These are phyloP conservation scores for Euphydryas editha DNA, from an alignment of 2,888 invertebrate genomes.

Conservation along the genomic window DNA sequence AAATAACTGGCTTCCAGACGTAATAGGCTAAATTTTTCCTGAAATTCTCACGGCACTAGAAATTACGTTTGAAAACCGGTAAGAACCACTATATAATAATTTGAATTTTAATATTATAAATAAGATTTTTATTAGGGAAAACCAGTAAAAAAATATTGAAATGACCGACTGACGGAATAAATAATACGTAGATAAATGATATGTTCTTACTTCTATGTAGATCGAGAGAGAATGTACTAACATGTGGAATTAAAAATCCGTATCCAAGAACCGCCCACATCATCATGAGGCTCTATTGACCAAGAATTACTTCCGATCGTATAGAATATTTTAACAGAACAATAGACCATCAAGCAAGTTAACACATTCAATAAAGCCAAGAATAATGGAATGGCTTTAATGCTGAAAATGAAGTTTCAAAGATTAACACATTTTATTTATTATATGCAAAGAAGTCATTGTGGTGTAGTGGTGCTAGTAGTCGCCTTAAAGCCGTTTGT, in stretches of 20 bases:
- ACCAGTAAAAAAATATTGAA: too few species aligned
- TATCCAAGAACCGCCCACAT: conserved; percentile 67
- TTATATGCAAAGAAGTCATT: too few species aligned
- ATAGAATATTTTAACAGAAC: conserved; percentile 57
- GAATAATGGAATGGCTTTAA: conserved; percentile 61
- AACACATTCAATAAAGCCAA: conserved; percentile 60
- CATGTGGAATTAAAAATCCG: conserved; percentile 54
- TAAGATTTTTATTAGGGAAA: too few species aligned
- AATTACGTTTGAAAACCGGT: too few species aligned
- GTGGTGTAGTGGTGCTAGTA: too few species aligned
- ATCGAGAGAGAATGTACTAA: conserved; percentile 48
- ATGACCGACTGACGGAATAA: too few species aligned
- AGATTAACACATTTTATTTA: neutral
- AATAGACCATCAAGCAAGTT: conserved; percentile 61
- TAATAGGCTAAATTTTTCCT: too few species aligned
- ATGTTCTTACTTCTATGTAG: neutral
- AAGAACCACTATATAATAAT: too few species aligned
- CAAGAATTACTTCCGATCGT: conserved; percentile 37
- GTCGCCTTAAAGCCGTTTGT: too few species aligned
- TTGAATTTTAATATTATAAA: too few species aligned
- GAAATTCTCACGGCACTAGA: too few species aligned
- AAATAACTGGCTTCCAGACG: too few species aligned
- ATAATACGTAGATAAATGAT: neutral
- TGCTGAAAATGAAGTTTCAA: conserved; percentile 49
- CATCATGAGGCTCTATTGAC: conserved; percentile 54